Evolutionary conservation across 2,113 vertebrate species (phyloP).

Genomic region (Corvus moneduloides): DNA sequence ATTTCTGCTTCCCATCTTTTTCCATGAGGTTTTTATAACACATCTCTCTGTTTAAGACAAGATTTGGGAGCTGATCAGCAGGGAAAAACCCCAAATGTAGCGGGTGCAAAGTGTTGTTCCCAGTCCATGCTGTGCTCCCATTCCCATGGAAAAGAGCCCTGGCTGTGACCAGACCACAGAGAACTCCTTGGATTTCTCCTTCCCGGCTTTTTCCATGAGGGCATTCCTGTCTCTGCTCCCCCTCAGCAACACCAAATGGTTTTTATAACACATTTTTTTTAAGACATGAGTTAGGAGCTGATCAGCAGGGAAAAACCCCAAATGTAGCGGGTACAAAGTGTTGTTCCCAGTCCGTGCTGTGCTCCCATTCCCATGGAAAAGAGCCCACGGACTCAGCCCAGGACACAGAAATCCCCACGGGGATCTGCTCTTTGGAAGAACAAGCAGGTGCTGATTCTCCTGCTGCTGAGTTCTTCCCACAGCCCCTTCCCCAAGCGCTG

Average conservation of each 20-base stretch:
- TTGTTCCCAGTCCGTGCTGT: neutral
- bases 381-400: neutral
- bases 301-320: neutral
- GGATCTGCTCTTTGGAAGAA: too few species aligned
- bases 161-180: neutral
- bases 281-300: accelerated
- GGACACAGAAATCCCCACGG: neutral
- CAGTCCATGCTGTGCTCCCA: neutral
- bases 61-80: neutral
- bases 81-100: neutral
- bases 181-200: neutral
- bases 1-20: neutral
- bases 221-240: neutral
- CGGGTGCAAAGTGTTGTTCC: neutral
- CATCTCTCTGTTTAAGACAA: neutral
- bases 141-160: neutral
- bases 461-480: neutral
- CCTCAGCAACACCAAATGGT: neutral
- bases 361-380: neutral
- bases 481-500: neutral
- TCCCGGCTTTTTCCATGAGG: neutral
- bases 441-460: neutral
- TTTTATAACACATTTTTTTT: neutral
- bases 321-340: too few species aligned
- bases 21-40: neutral